Evolutionary conservation across 2,113 vertebrate genomes (phyloP).

Genomic region (Paradoxurus hermaphroditus): DNA sequence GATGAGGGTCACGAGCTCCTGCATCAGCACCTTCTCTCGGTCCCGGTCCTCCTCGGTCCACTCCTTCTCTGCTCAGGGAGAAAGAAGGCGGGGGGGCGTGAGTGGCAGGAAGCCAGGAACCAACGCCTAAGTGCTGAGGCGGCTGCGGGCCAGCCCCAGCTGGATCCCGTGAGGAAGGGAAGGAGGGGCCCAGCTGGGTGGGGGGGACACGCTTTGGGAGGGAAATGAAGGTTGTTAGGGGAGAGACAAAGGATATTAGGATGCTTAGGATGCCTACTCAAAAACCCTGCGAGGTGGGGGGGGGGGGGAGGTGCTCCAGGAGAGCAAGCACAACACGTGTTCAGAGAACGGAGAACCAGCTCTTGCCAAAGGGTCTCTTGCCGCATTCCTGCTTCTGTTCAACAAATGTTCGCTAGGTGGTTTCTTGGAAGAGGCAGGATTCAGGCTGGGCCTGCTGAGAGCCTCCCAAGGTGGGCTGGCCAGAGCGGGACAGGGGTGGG

Average conservation of each 20-base stretch:
- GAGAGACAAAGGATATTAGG: background rate
- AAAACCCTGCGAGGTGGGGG: background rate
- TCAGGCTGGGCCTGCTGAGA: background rate
- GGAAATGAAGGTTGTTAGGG: background rate
- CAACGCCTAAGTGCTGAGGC: background rate
- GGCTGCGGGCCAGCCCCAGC: background rate
- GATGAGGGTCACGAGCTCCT: constrained; percentile 90
- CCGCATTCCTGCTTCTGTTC: background rate
- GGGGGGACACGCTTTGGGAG: background rate
- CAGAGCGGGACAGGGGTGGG: background rate
- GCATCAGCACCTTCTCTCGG: constrained; percentile 90
- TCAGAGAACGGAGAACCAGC: background rate
- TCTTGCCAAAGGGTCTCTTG: fast-evolving
- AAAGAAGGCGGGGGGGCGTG: constrained; percentile 43
- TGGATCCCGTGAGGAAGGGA: background rate
- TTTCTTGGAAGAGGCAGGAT: background rate
- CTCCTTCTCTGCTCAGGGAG: constrained; percentile 85
- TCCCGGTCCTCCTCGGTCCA: constrained; percentile 89
- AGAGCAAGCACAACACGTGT: background rate
- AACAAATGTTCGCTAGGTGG: background rate
- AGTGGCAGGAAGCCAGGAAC: background rate
- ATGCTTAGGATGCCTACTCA: background rate
- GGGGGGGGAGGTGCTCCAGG: background rate
- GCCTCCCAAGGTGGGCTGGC: background rate
- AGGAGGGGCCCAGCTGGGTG: background rate